A percentile compares a stretch with the other conserved stretches of the same genome.
Evolutionary conservation across 2,113 vertebrate genomes (phyloP).

Genomic region (Micronycteris hirsuta): DNA sequence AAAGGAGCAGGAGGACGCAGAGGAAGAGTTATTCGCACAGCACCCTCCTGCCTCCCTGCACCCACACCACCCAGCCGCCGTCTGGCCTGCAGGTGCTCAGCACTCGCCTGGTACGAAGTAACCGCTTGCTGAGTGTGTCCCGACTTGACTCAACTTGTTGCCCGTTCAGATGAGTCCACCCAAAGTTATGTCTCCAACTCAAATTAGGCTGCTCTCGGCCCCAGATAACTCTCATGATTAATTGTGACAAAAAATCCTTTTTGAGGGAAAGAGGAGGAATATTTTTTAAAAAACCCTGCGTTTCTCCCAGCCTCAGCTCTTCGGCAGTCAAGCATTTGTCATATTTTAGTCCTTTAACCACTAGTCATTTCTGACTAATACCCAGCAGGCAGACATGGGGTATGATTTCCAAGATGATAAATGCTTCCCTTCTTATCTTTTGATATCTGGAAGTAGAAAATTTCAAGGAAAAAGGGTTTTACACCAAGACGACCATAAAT

Average conservation of each 20-base stretch:
- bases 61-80: rapidly evolving
- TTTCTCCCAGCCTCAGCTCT: neutral
- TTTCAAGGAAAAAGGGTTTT: constrained; percentile 81
- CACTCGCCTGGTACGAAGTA: neutral
- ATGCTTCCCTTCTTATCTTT: constrained; percentile 69
- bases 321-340: neutral
- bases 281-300: neutral
- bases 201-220: neutral
- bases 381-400: constrained; percentile 57
- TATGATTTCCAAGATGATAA: constrained; percentile 64
- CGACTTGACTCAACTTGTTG: neutral
- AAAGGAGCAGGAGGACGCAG: neutral
- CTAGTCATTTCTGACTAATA: constrained; percentile 47
- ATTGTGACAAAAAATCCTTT: neutral
- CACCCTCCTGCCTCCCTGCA: neutral
- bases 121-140: neutral
- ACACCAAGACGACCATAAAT: constrained; percentile 82
- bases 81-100: neutral
- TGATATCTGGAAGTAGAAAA: constrained; percentile 78
- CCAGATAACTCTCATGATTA: neutral
- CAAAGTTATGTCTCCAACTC: neutral
- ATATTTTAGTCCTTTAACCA: constrained; percentile 10
- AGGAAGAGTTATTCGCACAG: neutral
- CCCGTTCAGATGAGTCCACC: neutral
- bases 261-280: neutral